Conservation (phyloP, 2,888 invertebrate species). For the Amorpha juglandis region DNA sequence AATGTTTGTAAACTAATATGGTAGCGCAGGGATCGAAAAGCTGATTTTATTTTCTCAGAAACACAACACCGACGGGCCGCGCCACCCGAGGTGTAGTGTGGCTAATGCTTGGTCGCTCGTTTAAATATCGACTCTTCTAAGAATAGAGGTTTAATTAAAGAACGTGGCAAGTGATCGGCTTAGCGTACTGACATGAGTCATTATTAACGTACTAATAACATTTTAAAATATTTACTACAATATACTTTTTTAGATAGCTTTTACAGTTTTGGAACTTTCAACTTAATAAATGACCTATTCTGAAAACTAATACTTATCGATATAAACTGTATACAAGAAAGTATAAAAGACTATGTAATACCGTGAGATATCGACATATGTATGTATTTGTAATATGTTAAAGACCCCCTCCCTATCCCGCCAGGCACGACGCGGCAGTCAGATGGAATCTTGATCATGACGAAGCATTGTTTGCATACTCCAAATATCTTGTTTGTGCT, state of each 20-base stretch:
- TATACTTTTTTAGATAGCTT: too few relatives aligned
- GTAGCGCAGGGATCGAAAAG: conserved; percentile 70
- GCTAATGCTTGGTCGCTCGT: conserved; percentile 36
- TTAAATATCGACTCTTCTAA: conserved; percentile 39
- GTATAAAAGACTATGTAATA: too few relatives aligned
- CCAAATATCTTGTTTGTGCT: conserved; percentile 75
- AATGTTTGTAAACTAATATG: conserved; percentile 74
- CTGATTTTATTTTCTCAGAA: conserved; percentile 74
- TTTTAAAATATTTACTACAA: too few relatives aligned
- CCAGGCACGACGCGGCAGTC: conserved; percentile 32
- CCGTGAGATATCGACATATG: neutral
- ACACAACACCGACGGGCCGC: conserved; percentile 48
- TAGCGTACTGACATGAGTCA: conserved; percentile 11
- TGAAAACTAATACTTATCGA: too few relatives aligned
- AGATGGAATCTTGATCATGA: conserved; percentile 70
- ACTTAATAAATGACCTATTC: too few relatives aligned
- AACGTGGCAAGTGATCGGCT: conserved; percentile 26
- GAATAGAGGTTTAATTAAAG: conserved; percentile 34
- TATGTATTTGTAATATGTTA: too few relatives aligned
- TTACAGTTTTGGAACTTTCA: too few relatives aligned
- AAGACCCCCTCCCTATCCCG: too few relatives aligned
- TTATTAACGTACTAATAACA: neutral
- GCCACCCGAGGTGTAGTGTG: conserved; percentile 45
- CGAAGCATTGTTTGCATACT: conserved; percentile 74
- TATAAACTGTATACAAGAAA: too few relatives aligned